Base-by-base conservation (phyloP, 2,113 vertebrate species). In the Pomatostomus ruficeps region DNA sequence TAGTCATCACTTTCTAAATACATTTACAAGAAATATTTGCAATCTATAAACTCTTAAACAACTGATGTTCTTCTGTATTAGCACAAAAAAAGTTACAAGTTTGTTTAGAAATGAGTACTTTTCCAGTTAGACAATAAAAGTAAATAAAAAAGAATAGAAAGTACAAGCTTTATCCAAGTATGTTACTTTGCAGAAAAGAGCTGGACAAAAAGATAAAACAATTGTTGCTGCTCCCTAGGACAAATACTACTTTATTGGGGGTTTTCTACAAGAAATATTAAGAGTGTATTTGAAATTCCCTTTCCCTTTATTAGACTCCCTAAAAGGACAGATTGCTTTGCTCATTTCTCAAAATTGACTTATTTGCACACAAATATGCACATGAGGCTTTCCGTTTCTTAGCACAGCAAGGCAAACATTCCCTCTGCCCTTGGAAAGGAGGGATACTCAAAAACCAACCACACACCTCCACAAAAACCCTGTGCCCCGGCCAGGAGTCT, bases 401-500 rank as follows among this genome's bases (percentile, higher is more conserved):
- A 75, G 16, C 15, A 36, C 0, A 2, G 45, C 31, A 40, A 76
- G 42, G 59, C 43, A 86, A 74, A 54, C 38, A 23, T 26, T 38
- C 38, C 40, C n/a, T 9, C 52, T 35, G 11, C 21, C 40, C 6
- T 2, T 20, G 25, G 24, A 76, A 79, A 25, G 33, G n/a, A 86
- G 8, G 23, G 23, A 42, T 14, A 33, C 21, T 4, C 38, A 49
- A 66, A 81, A 65, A 35, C 2, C 1, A 36, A 65, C 26, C 22
- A 12, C 8, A 40, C 12, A 19, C 40, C 49, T 35, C 20, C 31
- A 12, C 3, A 8, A 36, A 73, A 57, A 6, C 24, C 6, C 22
- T 0, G 9, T 6, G 26, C 2, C 22, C 21, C 2, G 12, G 6
- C 24, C 38, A 24, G 23, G 2, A 3, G 2, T 3, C 43, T 59